A percentile compares a stretch with the other conserved stretches of the same genome.
phyloP scores from a whole-genome alignment of 2,888 invertebrate species.

The Ischnus inquisitorius region DNA sequence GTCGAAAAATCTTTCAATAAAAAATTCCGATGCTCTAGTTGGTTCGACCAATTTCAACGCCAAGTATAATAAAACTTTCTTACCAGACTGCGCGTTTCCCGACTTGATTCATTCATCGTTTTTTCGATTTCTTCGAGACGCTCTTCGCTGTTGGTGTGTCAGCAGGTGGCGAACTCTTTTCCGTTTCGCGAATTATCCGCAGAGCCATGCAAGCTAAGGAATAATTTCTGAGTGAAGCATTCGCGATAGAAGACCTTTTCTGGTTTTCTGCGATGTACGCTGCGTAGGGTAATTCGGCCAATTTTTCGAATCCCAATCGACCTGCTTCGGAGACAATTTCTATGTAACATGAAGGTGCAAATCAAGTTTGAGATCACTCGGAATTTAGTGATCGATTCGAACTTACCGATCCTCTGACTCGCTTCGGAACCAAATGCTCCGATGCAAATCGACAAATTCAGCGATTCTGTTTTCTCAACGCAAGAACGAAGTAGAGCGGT shows the following conservation, averaged over 20 bases:
- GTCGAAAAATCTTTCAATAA: neutral
- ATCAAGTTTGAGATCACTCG: neutral
- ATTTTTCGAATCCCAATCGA: slow-evolving; percentile 65
- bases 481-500: slow-evolving; percentile 74
- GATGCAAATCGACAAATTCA: slow-evolving; percentile 63
- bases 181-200: neutral
- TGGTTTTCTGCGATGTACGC: neutral
- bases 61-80: neutral
- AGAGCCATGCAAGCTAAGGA: slow-evolving; percentile 70
- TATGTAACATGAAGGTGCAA: too few species aligned
- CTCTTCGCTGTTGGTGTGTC: neutral
- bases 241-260: slow-evolving; percentile 43
- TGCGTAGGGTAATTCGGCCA: slow-evolving; percentile 68
- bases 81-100: neutral
- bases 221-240: slow-evolving; percentile 58
- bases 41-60: too few species aligned
- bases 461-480: slow-evolving; percentile 59
- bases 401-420: slow-evolving; percentile 72
- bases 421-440: slow-evolving; percentile 72
- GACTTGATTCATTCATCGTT: neutral
- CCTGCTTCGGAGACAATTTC: slow-evolving; percentile 38
- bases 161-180: neutral
- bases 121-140: slow-evolving; percentile 8
- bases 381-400: neutral
- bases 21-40: neutral